Percentiles rank a stretch among this genome's conserved stretches.
Evolutionary conservation across 1,140 invertebrate species (phyloP).

Genomic region (Physella acuta): DNA sequence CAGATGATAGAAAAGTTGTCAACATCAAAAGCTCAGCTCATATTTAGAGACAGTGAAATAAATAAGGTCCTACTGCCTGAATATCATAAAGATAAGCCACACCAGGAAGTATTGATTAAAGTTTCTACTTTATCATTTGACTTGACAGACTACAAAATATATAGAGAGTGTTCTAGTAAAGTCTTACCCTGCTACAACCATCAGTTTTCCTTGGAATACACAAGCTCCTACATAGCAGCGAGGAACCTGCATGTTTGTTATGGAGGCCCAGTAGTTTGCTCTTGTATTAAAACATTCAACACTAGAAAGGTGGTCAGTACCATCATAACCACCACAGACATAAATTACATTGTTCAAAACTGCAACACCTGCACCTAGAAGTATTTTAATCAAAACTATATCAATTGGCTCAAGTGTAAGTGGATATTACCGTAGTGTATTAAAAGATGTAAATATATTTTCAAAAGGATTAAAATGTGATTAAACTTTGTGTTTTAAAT

Average conservation of each 20-base stretch:
- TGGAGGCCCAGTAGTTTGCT: slow-evolving; percentile 46
- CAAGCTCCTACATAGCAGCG: slow-evolving; percentile 58
- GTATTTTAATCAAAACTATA: too few species aligned
- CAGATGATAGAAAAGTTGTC: neutral
- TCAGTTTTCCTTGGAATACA: slow-evolving; percentile 51
- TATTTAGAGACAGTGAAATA: too few species aligned
- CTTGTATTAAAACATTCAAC: slow-evolving; percentile 51
- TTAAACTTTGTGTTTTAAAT: neutral
- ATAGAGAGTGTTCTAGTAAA: too few species aligned
- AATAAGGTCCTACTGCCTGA: too few species aligned
- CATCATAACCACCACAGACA: slow-evolving; percentile 57
- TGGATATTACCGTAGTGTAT: too few species aligned
- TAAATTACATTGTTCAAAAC: slow-evolving; percentile 53
- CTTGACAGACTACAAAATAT: too few species aligned
- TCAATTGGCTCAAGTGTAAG: too few species aligned
- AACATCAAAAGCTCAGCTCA: neutral
- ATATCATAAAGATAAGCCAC: too few species aligned
- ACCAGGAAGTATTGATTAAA: too few species aligned
- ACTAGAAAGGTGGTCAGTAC: slow-evolving; percentile 47
- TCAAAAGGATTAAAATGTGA: neutral
- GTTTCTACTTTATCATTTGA: too few species aligned
- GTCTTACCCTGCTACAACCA: slow-evolving; percentile 56
- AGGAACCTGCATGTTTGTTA: slow-evolving; percentile 50
- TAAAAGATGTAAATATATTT: too few species aligned
- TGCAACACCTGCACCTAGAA: slow-evolving; percentile 53